Base-by-base conservation (phyloP, 2,888 invertebrate genomes). In the Oscheius sp. region DNA sequence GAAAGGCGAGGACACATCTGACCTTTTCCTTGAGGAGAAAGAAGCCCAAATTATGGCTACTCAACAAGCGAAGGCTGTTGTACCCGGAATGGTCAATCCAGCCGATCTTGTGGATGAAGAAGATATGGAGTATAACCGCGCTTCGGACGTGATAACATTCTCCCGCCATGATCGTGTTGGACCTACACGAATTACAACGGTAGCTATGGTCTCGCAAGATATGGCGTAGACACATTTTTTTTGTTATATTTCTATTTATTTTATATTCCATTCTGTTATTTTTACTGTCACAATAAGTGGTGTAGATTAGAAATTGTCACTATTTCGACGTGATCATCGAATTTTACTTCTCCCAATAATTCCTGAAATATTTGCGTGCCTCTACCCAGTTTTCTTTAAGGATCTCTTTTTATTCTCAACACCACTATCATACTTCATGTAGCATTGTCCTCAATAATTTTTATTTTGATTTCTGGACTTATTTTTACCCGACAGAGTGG, bases 1-100 rank as follows among this genome's bases (percentile, higher is more conserved):
- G 90, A 95, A 96, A 35, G 99, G 99, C 56, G 96, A 96, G 90
- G 98, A 99, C 89, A 96, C 98, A 90, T 93, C 94, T 76, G 99
- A 99, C 91, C 91, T 99, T 88, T 99, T 94, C 91, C 91, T 99
- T 88, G 99, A 99, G 89, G 99, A 99, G 90, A 93, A 98, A 85
- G 94, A 97, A 90, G 92, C 92, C 80, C 93, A 95, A 74, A 92
- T 99, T 80, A 93, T 93, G 83, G 91, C 92, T 87, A 97, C 97
- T 61, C 96, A 98, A 89, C 93, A 73, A 27, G 77, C 80, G 63
- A 87, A 87, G 73, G 74, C 76, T 41, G 76, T 71, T 12, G 81
- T 87, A 29, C 87, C 87, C 3, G 87, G 87, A 59, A 78, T 87
- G 64, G 74, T 83, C 56, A 88, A 87, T 69, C 87, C 87, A 49